Conservation (phyloP, 2,797 vertebrate species). For the Aphelocoma californica region DNA sequence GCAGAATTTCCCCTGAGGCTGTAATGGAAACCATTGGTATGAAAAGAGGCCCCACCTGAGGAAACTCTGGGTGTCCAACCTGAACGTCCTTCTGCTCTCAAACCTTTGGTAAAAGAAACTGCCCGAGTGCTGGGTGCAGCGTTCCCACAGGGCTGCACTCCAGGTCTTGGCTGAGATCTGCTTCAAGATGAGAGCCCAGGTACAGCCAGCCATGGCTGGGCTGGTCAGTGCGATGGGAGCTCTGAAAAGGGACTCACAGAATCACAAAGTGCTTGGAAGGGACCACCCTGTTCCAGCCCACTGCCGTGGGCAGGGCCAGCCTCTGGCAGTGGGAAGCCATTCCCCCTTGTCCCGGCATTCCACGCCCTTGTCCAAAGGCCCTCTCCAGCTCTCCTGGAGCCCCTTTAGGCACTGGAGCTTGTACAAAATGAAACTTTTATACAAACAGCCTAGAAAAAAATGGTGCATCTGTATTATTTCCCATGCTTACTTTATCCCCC, state of each 20-base stretch:
- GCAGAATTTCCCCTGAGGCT: not conserved
- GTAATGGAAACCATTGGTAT: not conserved
- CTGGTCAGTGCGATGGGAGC: not conserved
- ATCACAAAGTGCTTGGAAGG: not conserved
- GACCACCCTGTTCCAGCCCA: not conserved
- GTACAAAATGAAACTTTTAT: not conserved
- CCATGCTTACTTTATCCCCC: not conserved
- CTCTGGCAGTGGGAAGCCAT: not conserved
- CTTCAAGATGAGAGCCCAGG: not conserved
- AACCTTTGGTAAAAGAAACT: too few species aligned
- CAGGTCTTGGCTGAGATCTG: not conserved
- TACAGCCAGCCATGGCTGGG: rapidly evolving
- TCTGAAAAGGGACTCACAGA: not conserved
- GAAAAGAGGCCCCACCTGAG: not conserved
- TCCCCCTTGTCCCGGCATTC: not conserved
- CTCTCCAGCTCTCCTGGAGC: not conserved
- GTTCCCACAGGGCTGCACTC: not conserved
- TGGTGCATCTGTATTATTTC: not conserved
- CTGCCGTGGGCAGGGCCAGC: not conserved
- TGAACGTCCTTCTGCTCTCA: not conserved
- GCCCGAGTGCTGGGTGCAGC: not conserved
- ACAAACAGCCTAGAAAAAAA: not conserved
- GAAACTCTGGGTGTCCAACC: not conserved
- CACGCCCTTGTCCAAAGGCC: not conserved
- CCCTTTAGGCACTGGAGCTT: not conserved